Base-by-base conservation (phyloP, 2,797 vertebrate genomes). In the Bradypus variegatus region DNA sequence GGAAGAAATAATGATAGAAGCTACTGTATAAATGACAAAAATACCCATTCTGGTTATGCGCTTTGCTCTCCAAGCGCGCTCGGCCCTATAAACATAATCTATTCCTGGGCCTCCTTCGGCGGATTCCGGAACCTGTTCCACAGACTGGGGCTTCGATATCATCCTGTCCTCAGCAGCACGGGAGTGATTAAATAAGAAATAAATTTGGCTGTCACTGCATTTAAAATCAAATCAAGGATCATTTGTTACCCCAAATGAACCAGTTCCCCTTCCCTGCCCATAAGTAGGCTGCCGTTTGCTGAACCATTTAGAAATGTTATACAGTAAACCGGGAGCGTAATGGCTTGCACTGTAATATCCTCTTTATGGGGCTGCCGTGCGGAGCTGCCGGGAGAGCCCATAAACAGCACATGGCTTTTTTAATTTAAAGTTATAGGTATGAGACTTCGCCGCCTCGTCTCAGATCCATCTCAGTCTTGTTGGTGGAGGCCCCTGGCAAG, bases 141-240 rank as follows among this genome's bases (percentile, higher is more conserved):
- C 92, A 80, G 93, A 65, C 95, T 76, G 96, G 88, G 62, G 95
- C 50, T 96, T 97, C 96, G 96, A 96, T 95, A 80, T 86, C 95
- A 70, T 70, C 95, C 95, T 14, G 7, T 95, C 96, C 96, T 95
- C 96, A 79, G 50, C 96, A 76, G 97, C 91, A 41, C 95, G 87
- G 96, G 96, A 96, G 96, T 96, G 96, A 97, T 98, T 97, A 97
- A 97, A 97, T 96, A 96, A 96, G 97, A 97, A 97, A 97, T 97
- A 97, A 97, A 97, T 97, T 96, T 70, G 96, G 96, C 97, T 97
- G 97, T 97, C 97, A 94, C 92, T 97, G 97, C 97, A 96, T 97
- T 97, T 97, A 97, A 97, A 97, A 98, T 97, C 97, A 97, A 97
- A 97, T 97, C 97, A 97, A 97, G 97, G 97, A 95, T 97, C 97